phyloP scores from a whole-genome alignment of 2,797 vertebrate genomes.

The Clamator glandarius region DNA sequence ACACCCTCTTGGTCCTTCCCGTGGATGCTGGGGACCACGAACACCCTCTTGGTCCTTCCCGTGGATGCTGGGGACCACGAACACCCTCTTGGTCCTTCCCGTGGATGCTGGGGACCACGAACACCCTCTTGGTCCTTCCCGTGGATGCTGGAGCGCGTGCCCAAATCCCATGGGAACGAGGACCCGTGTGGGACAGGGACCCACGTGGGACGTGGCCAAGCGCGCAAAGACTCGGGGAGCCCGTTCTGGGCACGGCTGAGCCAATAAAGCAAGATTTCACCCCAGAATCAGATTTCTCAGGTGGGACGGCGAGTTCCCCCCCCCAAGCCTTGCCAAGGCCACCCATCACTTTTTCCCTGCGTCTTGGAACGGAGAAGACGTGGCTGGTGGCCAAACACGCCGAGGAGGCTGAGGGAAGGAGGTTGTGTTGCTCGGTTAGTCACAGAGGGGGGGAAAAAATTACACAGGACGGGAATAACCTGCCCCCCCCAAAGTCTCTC shows the following conservation, averaged over 20 bases:
- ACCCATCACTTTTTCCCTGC: background rate
- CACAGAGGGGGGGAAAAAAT: background rate
- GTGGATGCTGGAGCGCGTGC: accelerated
- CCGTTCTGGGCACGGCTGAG: accelerated
- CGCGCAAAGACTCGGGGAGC: accelerated
- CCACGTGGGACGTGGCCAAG: too few relatives aligned
- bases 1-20: accelerated
- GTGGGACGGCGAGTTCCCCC: too few relatives aligned
- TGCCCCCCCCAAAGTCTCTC: accelerated
- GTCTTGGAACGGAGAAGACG: background rate
- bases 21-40: background rate
- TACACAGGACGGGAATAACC: background rate
- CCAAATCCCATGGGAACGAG: background rate
- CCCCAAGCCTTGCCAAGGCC: too few relatives aligned
- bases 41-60: accelerated
- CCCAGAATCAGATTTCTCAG: background rate
- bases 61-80: background rate
- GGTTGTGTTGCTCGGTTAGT: background rate
- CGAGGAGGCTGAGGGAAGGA: background rate
- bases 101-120: background rate
- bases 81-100: accelerated
- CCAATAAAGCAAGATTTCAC: background rate
- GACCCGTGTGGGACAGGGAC: accelerated
- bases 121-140: accelerated
- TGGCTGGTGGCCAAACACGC: too few relatives aligned